Evolutionary conservation across 1,140 invertebrate genomes (phyloP).

Genomic region (Trachelipus rathkii): DNA sequence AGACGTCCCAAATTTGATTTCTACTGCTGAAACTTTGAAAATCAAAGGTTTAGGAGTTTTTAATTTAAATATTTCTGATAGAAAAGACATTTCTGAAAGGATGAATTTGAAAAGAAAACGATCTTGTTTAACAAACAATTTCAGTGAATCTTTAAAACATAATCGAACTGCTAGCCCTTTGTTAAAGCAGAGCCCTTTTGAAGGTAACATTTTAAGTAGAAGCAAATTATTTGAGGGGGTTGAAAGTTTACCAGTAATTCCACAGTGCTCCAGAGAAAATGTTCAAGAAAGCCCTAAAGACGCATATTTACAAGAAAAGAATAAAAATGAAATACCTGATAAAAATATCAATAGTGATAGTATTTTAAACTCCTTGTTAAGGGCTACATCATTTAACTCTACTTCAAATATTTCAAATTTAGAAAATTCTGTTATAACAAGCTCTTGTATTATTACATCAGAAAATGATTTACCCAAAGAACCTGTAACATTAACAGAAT

Average conservation of each 20-base stretch:
- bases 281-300: no score
- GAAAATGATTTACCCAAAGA: background rate
- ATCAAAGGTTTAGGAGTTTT: slow-evolving; percentile 84
- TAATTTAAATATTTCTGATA: slow-evolving; percentile 47
- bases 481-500: background rate
- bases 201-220: background rate
- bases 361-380: background rate
- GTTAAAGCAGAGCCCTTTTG: background rate
- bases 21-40: slow-evolving; percentile 73
- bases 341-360: background rate
- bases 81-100: no score
- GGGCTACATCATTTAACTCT: background rate
- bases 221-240: no score
- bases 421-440: no score
- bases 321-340: background rate
- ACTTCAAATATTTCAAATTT: background rate
- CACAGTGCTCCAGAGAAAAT: no score
- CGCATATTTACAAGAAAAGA: no score
- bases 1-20: slow-evolving; percentile 76
- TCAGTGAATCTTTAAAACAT: no score
- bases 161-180: background rate
- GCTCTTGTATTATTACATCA: no score
- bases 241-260: no score
- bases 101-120: no score
- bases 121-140: no score